These are phyloP conservation scores for Egretta garzetta DNA, from an alignment of 2,113 vertebrate genomes.

Conservation along the genomic window DNA sequence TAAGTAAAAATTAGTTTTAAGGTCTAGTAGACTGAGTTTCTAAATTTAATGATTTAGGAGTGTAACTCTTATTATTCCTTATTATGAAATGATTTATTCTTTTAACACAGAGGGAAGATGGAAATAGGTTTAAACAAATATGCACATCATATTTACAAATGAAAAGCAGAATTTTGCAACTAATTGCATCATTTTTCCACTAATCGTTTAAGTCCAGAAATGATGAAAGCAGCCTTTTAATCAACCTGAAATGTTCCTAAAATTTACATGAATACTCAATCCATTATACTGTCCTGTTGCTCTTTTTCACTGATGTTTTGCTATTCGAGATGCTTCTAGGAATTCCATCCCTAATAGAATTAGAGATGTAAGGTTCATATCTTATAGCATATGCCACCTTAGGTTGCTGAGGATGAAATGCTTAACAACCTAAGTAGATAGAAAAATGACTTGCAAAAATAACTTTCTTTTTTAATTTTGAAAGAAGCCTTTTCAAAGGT, in stretches of 20 bases:
- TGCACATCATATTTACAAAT: not conserved
- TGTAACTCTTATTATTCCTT: not conserved
- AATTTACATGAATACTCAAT: not conserved
- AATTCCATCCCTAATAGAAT: not conserved
- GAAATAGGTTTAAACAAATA: not conserved
- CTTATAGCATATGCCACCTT: not conserved
- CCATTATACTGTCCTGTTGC: not conserved
- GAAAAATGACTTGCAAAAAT: not conserved
- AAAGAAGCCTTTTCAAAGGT: not conserved
- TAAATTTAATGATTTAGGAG: not conserved
- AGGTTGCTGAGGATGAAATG: not conserved
- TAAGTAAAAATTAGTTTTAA: not conserved
- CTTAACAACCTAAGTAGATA: not conserved
- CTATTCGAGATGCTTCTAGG: rapidly evolving
- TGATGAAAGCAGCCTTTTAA: not conserved
- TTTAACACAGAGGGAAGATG: not conserved
- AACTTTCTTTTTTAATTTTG: not conserved
- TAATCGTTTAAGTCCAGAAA: not conserved
- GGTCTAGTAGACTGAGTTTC: not conserved
- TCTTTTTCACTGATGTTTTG: not conserved
- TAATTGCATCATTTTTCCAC: not conserved
- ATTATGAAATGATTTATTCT: not conserved
- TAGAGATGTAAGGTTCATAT: not conserved
- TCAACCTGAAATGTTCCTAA: not conserved
- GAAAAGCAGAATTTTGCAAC: not conserved